Base-by-base conservation (phyloP, 1,140 invertebrate species). In the Scylla paramamosain region DNA sequence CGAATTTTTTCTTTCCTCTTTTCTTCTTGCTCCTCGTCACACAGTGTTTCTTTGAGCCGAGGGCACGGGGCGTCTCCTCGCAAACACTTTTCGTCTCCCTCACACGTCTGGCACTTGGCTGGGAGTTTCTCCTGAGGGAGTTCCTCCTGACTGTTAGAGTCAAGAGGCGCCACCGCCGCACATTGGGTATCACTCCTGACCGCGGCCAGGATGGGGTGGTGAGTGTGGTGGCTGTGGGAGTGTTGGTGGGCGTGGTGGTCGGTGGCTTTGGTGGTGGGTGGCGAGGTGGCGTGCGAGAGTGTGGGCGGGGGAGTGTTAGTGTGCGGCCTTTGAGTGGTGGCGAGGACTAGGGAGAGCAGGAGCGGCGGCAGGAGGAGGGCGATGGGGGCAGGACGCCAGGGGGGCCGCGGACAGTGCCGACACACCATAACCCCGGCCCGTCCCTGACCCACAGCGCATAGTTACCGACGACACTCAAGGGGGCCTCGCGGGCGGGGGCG, bases 351-450 rank as follows among this genome's bases (percentile, higher is more conserved):
- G 91, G 94, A 95, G 83, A 92, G 91, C 84, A 95, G 84, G 20
- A 95, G 91, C 46, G 91, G 94, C 83, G 91, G 94, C 29, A 95
- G 91, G 84, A 95, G 90, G 91, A 95, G 39, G 91, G 91, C 94
- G 82, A 95, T 46, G 84, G 91, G 94, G 94, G 94, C 94, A 95
- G 91, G 83, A 87, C 94, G 94, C 94, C 94, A 92, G 94, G 94
- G 91, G 94, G 94, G 91, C 91, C 91, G 91, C 94, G 91, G 91
- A 92, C 94, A 95, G 90, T 95, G 94, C 91, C 94, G 94, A 95
- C 94, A 95, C 94, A 95, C 94, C 94, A 95, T 95, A 95, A 95
- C 94, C 94, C 94, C 94, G 91, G 94, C 94, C 94, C 91, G 94
- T 88, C 90, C 91, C 91, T 95, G 94, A 95, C 91, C 83, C 94